Conservation (phyloP, 2,888 invertebrate species). For the Temnothorax ravouxi region DNA sequence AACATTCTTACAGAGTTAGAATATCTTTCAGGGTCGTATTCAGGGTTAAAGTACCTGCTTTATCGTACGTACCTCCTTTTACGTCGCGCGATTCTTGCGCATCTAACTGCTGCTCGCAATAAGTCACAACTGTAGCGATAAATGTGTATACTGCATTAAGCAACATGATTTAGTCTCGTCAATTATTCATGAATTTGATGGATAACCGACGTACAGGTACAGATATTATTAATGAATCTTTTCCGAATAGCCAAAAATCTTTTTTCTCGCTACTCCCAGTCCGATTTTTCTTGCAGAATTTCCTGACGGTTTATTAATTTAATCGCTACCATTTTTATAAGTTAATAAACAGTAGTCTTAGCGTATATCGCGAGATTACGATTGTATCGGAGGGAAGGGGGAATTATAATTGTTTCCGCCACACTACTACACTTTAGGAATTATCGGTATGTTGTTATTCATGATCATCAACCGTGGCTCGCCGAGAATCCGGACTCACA, state of each 20-base stretch:
- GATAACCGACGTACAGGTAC: not conserved
- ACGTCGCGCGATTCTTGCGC: not conserved
- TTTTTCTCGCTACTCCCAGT: not conserved
- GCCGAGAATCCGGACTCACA: not conserved
- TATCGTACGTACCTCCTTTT: not conserved
- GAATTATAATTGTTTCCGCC: not conserved
- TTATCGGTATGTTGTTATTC: conserved; percentile 7
- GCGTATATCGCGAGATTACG: not conserved
- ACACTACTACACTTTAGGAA: conserved; percentile 4
- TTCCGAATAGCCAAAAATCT: not conserved
- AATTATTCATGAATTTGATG: not conserved
- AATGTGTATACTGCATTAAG: not conserved
- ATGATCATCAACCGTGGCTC: not conserved
- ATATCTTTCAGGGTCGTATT: no score
- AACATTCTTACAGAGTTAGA: not conserved
- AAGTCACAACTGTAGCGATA: not conserved
- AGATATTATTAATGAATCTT: not conserved
- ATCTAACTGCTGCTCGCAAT: conserved; percentile 5
- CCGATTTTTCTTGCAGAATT: not conserved
- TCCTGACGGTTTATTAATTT: not conserved
- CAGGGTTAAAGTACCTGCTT: not conserved
- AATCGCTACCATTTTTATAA: not conserved
- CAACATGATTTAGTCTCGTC: not conserved
- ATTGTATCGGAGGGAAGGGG: not conserved
- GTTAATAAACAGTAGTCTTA: not conserved